Conservation (phyloP, 2,113 vertebrate genomes). For the Pyxicephalus adspersus region DNA sequence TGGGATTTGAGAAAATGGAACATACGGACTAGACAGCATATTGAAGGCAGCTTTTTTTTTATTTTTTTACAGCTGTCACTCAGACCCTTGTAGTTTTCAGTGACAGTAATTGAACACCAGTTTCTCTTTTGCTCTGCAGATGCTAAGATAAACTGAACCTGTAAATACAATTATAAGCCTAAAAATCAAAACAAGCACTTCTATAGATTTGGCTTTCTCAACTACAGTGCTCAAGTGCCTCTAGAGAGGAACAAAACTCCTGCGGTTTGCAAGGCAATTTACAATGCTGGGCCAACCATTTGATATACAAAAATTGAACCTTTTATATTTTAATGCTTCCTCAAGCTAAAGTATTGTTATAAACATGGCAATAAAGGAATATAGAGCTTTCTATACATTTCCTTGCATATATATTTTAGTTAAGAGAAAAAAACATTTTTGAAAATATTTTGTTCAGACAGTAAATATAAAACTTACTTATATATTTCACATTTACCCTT, state of each 20-base stretch:
- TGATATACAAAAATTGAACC: too few relatives aligned
- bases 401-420: too few relatives aligned
- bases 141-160: conserved; percentile 32
- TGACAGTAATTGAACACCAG: conserved; percentile 29
- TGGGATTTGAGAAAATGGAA: conserved; percentile 8
- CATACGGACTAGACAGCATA: conserved; percentile 3
- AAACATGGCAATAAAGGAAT: too few relatives aligned
- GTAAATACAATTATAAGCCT: neutral
- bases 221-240: neutral
- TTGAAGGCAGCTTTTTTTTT: conserved; percentile 27
- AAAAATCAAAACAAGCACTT: neutral
- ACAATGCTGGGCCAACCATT: neutral
- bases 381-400: too few relatives aligned
- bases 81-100: conserved; percentile 6
- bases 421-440: too few relatives aligned
- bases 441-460: too few relatives aligned
- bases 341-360: too few relatives aligned
- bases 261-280: neutral
- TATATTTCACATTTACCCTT: too few relatives aligned
- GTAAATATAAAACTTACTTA: too few relatives aligned
- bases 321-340: neutral
- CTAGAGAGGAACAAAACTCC: neutral
- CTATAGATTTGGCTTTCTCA: neutral
- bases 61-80: conserved; percentile 8
- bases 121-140: conserved; percentile 4